A percentile compares a stretch with the other conserved stretches of the same genome.
phyloP scores from a whole-genome alignment of 2,888 invertebrate genomes.

The Hedya salicella region DNA sequence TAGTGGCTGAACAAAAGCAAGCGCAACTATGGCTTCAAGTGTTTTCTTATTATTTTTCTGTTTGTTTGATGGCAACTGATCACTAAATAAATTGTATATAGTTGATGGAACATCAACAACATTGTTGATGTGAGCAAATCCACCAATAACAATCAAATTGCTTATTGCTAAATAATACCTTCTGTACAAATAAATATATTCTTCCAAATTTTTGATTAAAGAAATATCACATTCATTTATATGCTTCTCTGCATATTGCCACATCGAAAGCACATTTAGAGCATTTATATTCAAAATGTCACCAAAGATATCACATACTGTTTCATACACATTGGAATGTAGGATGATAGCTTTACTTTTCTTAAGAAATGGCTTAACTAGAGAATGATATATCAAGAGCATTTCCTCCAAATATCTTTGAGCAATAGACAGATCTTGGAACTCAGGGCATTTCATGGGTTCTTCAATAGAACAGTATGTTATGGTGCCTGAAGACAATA shows the following conservation, averaged over 20 bases:
- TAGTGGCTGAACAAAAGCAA: slow-evolving; percentile 86
- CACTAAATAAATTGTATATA: slow-evolving; percentile 84
- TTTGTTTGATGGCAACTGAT: slow-evolving; percentile 83
- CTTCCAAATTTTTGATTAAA: slow-evolving; percentile 88
- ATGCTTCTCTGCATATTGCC: slow-evolving; percentile 88
- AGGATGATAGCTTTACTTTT: slow-evolving; percentile 83
- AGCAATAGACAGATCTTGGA: slow-evolving; percentile 85
- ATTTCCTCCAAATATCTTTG: slow-evolving; percentile 90
- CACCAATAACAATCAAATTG: slow-evolving; percentile 89
- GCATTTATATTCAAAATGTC: slow-evolving; percentile 89
- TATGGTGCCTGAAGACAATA: slow-evolving; percentile 77
- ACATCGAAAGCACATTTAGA: slow-evolving; percentile 87
- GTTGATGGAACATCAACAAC: slow-evolving; percentile 85
- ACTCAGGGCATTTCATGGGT: slow-evolving; percentile 69
- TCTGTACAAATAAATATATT: slow-evolving; percentile 89
- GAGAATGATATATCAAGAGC: slow-evolving; percentile 85
- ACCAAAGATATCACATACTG: slow-evolving; percentile 87
- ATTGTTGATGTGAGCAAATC: slow-evolving; percentile 87
- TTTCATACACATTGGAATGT: slow-evolving; percentile 87
- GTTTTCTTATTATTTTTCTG: slow-evolving; percentile 83
- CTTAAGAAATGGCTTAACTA: slow-evolving; percentile 87
- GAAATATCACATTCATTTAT: slow-evolving; percentile 88
- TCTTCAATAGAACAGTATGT: slow-evolving; percentile 79
- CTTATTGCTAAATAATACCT: slow-evolving; percentile 89
- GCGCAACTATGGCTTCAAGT: slow-evolving; percentile 84